Evolutionary conservation across 2,113 vertebrate genomes (phyloP).

Genomic region (Cardinalis cardinalis): DNA sequence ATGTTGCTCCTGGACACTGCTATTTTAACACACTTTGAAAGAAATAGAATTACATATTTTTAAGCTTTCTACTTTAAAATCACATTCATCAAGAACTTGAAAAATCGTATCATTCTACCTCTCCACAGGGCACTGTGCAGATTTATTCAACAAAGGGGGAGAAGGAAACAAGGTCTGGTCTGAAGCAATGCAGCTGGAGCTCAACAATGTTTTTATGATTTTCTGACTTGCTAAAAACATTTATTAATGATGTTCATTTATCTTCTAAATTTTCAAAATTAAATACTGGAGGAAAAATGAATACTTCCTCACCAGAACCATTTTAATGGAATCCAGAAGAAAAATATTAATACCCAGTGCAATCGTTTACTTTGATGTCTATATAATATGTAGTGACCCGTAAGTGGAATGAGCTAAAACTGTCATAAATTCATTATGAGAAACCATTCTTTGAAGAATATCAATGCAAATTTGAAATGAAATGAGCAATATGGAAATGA

Average conservation of each 20-base stretch:
- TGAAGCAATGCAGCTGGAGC: neutral
- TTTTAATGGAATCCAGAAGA: neutral
- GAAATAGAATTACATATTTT: neutral
- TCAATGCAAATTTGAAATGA: neutral
- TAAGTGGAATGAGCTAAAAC: slow-evolving; percentile 27
- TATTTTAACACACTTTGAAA: neutral
- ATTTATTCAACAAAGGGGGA: neutral
- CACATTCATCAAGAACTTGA: neutral
- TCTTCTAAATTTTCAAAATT: neutral
- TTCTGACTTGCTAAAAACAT: neutral
- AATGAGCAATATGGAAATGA: slow-evolving; percentile 20
- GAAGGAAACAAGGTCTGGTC: neutral
- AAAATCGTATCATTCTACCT: neutral
- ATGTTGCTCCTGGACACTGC: neutral
- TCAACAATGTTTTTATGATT: neutral
- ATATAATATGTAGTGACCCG: neutral
- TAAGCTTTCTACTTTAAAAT: neutral
- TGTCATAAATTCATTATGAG: slow-evolving; percentile 49
- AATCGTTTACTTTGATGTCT: slow-evolving; percentile 40
- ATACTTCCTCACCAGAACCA: neutral
- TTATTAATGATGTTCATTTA: neutral
- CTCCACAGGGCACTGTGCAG: neutral
- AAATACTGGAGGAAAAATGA: neutral
- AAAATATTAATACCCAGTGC: slow-evolving; percentile 19
- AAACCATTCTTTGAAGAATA: slow-evolving; percentile 37